Conservation (phyloP, 53 echinoderm and acorn worm species). For the Actinopyga echinites region DNA sequence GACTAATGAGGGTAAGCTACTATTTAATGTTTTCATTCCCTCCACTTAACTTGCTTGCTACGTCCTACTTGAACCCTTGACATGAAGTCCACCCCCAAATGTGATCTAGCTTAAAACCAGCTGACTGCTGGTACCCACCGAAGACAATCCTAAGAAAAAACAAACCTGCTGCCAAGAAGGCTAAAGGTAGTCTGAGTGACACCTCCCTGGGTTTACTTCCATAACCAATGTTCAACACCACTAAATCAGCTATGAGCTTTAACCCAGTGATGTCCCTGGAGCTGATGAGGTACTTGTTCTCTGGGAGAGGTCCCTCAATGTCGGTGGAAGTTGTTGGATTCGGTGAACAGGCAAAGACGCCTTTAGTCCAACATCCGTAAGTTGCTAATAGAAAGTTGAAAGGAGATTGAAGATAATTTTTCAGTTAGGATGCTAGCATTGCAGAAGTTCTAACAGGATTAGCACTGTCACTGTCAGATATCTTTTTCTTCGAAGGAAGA, state of each 20-base stretch:
- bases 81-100: neutral
- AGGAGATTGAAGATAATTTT: too few relatives aligned
- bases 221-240: conserved; percentile 88
- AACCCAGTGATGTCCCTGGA: conserved; percentile 72
- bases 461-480: too few relatives aligned
- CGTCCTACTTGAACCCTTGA: neutral
- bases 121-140: too few relatives aligned
- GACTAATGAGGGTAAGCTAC: too few relatives aligned
- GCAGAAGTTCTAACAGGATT: too few relatives aligned
- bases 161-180: conserved; percentile 87
- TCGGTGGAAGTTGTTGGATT: conserved; percentile 62
- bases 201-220: conserved; percentile 78
- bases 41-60: too few relatives aligned
- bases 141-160: neutral
- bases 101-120: neutral
- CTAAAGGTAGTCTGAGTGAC: conserved; percentile 60
- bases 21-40: too few relatives aligned
- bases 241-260: conserved; percentile 70
- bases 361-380: conserved; percentile 54
- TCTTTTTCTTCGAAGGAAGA: too few relatives aligned
- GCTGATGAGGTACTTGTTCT: conserved; percentile 66
- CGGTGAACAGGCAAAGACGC: conserved; percentile 73
- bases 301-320: conserved; percentile 58
- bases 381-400: neutral
- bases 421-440: too few relatives aligned